Conservation (phyloP, 2,888 invertebrate genomes). For the Amphimallon solstitiale region DNA sequence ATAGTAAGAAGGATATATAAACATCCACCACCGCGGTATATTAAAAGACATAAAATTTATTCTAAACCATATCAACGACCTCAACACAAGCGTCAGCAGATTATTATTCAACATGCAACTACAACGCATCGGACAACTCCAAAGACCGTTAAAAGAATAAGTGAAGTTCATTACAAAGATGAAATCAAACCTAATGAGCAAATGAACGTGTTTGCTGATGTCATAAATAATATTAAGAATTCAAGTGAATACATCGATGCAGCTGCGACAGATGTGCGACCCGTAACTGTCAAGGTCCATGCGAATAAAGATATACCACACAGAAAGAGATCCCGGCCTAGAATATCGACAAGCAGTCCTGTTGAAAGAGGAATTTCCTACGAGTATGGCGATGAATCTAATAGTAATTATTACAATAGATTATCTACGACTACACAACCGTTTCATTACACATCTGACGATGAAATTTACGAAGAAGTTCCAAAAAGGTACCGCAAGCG, state of each 20-base stretch:
- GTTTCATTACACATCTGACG: neutral
- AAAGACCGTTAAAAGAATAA: slow-evolving; percentile 41
- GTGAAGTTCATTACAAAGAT: slow-evolving; percentile 61
- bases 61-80: neutral
- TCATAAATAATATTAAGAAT: slow-evolving; percentile 64
- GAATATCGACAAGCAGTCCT: neutral
- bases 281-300: neutral
- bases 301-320: neutral
- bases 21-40: neutral
- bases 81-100: neutral
- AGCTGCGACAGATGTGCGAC: slow-evolving; percentile 3
- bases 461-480: no score
- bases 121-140: neutral
- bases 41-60: neutral
- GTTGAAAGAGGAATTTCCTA: neutral
- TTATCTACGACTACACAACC: neutral
- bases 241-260: slow-evolving; percentile 19
- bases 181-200: slow-evolving; percentile 62
- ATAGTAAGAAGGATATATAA: slow-evolving; percentile 29
- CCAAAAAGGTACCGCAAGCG: no score
- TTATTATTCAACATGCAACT: neutral
- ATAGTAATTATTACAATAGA: no score
- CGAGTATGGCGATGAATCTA: no score
- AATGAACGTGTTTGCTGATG: slow-evolving; percentile 64
- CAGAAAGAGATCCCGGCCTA: neutral